phyloP scores from a whole-genome alignment of 2,888 invertebrate species.

The Sinohyriopsis cumingii region DNA sequence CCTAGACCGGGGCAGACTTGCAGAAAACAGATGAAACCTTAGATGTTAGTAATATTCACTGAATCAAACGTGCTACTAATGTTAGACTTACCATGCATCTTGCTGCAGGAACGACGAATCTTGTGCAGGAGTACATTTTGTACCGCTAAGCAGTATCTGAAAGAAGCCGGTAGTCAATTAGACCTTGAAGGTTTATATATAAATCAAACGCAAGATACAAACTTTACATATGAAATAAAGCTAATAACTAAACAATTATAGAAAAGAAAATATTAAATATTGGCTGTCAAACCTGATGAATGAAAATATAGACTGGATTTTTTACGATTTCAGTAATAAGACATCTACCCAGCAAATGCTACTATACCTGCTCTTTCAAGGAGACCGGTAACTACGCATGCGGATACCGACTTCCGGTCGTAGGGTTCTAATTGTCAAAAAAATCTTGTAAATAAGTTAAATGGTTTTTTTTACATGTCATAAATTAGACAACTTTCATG shows the following conservation, averaged over 20 bases:
- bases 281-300: neutral
- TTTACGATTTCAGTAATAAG: no score
- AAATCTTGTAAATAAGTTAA: no score
- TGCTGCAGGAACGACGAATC: constrained; percentile 55
- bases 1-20: neutral
- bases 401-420: constrained; percentile 8
- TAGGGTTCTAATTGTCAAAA: no score
- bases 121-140: constrained; percentile 62
- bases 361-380: constrained; percentile 22
- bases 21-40: neutral
- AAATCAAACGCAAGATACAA: no score
- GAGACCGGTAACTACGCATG: constrained; percentile 47
- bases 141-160: neutral
- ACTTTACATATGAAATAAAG: no score
- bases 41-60: constrained; percentile 2
- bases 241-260: no score
- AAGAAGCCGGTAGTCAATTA: constrained; percentile 23
- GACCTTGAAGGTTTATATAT: no score
- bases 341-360: no score
- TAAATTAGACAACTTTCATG: no score
- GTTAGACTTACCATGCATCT: constrained; percentile 60
- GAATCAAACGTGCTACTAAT: neutral
- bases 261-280: neutral
- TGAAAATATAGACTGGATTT: no score
- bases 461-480: no score